These are phyloP conservation scores for Hypercompe scribonia DNA, from an alignment of 2,888 invertebrate genomes.

Conservation along the genomic window DNA sequence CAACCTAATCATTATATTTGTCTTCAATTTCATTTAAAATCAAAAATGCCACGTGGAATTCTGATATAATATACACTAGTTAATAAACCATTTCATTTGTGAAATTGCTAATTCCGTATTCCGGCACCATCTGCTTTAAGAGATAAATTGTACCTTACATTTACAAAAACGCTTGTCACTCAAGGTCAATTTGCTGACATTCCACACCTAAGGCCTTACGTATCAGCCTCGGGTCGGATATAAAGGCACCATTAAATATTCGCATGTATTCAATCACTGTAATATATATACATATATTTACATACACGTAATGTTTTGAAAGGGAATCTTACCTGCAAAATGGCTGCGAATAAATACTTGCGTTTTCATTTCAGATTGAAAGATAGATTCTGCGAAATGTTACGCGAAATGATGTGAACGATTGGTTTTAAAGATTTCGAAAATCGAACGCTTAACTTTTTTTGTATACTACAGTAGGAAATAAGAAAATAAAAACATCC, in stretches of 20 bases:
- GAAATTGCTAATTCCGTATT: background rate
- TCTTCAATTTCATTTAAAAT: no score
- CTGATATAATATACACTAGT: background rate
- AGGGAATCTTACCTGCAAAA: conserved; percentile 4
- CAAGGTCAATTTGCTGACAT: conserved; percentile 8
- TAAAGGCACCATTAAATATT: conserved; percentile 43
- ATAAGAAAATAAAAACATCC: background rate
- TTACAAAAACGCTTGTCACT: conserved; percentile 10
- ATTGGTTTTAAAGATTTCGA: background rate
- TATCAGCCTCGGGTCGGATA: conserved; percentile 20
- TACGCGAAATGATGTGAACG: background rate
- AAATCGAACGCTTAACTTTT: background rate
- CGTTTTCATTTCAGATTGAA: background rate
- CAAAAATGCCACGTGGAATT: background rate
- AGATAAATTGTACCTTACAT: background rate
- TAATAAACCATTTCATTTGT: background rate
- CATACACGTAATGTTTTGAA: conserved; percentile 7
- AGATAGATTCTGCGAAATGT: background rate
- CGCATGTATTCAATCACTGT: conserved; percentile 38
- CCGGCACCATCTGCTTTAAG: background rate
- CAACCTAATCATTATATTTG: no score
- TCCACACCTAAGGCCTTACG: conserved; percentile 3
- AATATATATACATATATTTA: background rate
- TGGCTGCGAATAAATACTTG: conserved; percentile 3
- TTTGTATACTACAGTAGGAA: no score